Base-by-base conservation (phyloP, 2,113 vertebrate genomes). In the Hyperopisus bebe region DNA sequence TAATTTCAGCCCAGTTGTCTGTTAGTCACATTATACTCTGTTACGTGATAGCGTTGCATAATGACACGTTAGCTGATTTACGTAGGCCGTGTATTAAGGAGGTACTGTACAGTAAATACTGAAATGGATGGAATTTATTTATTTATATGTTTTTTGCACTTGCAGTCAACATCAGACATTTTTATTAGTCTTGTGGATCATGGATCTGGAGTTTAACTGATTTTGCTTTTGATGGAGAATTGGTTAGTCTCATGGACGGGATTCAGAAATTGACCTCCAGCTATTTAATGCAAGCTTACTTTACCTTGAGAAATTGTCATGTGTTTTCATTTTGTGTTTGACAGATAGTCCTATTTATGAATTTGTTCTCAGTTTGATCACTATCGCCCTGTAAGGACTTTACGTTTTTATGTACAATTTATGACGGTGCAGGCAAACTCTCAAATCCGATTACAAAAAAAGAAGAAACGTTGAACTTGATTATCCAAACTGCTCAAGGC, bases 1-100 rank as follows among this genome's bases (percentile, higher is more conserved):
- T 74, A 48, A 74, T 88, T 88, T 88, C n/a, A 88, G 62, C n/a
- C 35, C 44, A 88, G 62, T 88, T 46, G n/a, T 74, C 53, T 88
- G 58, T 58, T 88, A 74, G 44, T 88, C 88, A 51, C 85, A 84
- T 84, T 84, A 47, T 24, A 46, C 42, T 47, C 80, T 84, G 82
- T 47, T 46, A 46, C 44, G 15, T 84, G 44, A 27, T 47, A n/a
- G 35, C 24, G 24, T 44, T 84, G 44, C 44, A 47, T 84, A 84
- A 84, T 47, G 8, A 1, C 24, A 47, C 9, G 21, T 21, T 84
- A 44, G 13, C 44, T 84, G 39, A 84, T 84, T 84, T 84, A 84
- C 21, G 21, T 84, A 47, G 39, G 82, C 39, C 8, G 82, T 84
- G 44, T 84, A 84, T 84, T 47, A 84, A 84, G 82, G 21, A 44